A percentile compares a stretch with the other conserved stretches of the same genome.
Evolutionary conservation across 2,113 vertebrate species (phyloP).

Genomic region (Cyphomyrus discorhynchus): DNA sequence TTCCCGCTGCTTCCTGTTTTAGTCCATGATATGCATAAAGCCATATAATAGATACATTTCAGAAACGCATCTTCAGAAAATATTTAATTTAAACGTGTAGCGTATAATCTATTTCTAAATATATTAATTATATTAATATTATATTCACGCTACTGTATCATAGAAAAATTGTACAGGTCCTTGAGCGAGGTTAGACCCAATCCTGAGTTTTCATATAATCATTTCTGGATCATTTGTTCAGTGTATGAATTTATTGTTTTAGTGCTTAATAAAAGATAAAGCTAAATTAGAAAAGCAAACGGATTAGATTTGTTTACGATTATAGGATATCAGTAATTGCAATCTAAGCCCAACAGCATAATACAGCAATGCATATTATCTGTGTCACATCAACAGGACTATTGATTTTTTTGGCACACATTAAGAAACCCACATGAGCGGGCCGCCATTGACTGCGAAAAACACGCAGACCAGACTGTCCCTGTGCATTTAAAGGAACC

Average conservation of each 20-base stretch:
- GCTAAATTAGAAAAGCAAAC: background rate
- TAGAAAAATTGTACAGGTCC: background rate
- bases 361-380: background rate
- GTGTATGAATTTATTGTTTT: background rate
- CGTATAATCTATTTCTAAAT: background rate
- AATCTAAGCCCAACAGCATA: background rate
- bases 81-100: background rate
- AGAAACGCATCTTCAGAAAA: background rate
- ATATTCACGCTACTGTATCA: background rate
- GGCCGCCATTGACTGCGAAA: conserved; percentile 31
- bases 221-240: background rate
- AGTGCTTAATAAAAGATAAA: background rate
- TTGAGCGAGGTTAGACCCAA: background rate
- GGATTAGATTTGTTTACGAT: background rate
- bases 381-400: conserved; percentile 1
- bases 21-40: background rate
- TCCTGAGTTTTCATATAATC: background rate
- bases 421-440: conserved; percentile 14
- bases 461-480: background rate
- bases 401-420: background rate
- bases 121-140: background rate
- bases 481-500: conserved; percentile 25
- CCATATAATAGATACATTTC: background rate
- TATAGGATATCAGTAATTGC: background rate
- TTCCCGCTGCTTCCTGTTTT: background rate